Evolutionary conservation across 2,888 invertebrate genomes (phyloP).

Genomic region (Drosophila dives): DNA sequence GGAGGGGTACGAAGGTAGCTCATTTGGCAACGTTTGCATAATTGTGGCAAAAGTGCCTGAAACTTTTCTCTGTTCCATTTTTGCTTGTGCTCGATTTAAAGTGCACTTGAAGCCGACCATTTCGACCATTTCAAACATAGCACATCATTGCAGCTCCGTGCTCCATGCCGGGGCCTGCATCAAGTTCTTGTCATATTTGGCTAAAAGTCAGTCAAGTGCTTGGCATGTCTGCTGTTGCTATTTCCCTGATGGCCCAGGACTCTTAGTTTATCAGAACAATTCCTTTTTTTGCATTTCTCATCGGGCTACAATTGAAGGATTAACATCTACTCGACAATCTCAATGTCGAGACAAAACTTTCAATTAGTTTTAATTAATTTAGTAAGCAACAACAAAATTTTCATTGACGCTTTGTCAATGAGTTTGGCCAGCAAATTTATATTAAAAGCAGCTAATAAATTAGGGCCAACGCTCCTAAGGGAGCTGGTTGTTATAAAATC

Average conservation of each 20-base stretch:
- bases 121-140: slow-evolving; percentile 3
- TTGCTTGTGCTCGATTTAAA: slow-evolving; percentile 48
- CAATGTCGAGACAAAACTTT: slow-evolving; percentile 52
- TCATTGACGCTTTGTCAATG: slow-evolving; percentile 64
- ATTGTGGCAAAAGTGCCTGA: slow-evolving; percentile 61
- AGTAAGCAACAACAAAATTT: slow-evolving; percentile 62
- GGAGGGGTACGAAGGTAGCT: slow-evolving; percentile 29
- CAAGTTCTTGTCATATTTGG: slow-evolving; percentile 52
- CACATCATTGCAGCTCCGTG: slow-evolving; percentile 7
- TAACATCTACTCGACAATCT: slow-evolving; percentile 42
- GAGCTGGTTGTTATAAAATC: slow-evolving; percentile 19
- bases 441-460: slow-evolving; percentile 69
- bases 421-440: slow-evolving; percentile 63
- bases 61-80: slow-evolving; percentile 50
- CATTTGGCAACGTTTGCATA: slow-evolving; percentile 57
- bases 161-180: slow-evolving; percentile 30
- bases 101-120: slow-evolving; percentile 18
- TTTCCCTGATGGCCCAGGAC: slow-evolving; percentile 7
- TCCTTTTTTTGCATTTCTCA: slow-evolving; percentile 27
- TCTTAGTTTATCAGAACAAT: slow-evolving; percentile 23
- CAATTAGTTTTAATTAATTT: slow-evolving; percentile 78
- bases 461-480: slow-evolving; percentile 42
- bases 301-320: slow-evolving; percentile 64
- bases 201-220: slow-evolving; percentile 58
- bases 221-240: slow-evolving; percentile 27